Evolutionary conservation across 2,888 invertebrate species (phyloP), one percentile per base, ranked within the genome.

Genomic region (Drosophila putrida): DNA sequence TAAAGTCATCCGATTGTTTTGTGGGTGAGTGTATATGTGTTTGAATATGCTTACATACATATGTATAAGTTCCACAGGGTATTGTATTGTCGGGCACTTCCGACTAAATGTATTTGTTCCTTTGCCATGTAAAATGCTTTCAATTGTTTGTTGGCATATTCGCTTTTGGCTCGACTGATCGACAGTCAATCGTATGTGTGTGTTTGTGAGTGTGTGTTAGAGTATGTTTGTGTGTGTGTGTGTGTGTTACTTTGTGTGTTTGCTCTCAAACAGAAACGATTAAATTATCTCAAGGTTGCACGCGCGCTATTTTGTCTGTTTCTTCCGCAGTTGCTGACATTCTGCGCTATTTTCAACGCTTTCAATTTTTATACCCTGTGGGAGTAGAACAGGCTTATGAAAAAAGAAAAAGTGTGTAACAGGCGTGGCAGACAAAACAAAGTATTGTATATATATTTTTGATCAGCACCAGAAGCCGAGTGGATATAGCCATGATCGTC

Each of bases 271-370:
- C 75, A 73, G 68, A 71, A 78, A 71, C 89, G 82, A 82, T 87
- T 82, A 80, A 83, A 85, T 85, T 82, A 86, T 87, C 78, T 85
- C 86, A 86, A 86, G 86, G 86, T 85, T 82, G 70, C 87, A 86
- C 86, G 86, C 87, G 87, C 82, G 82, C 82, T 71, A 65, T 39
- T 75, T 73, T 61, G 33, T 75, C 75, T 78, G 67, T 65, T 64
- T 74, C 71, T 61, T 57, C 38, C 44, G 31, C 44, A 47, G 41
- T 46, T 51, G 53, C 38, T 60, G 71, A 51, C 44, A 44, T 61
- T 62, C 62, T 62, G 59, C 46, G 63, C 59, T 60, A 60, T 75
- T 75, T 75, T 75, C 71, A 51, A 43, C 60, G 60, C 69, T 75
- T 20, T 49, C 44, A 43, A 46, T 53, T 53, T 20, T 20, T 20